These are phyloP conservation scores for Nephrotoma flavescens DNA, from an alignment of 2,888 invertebrate genomes.

Conservation along the genomic window DNA sequence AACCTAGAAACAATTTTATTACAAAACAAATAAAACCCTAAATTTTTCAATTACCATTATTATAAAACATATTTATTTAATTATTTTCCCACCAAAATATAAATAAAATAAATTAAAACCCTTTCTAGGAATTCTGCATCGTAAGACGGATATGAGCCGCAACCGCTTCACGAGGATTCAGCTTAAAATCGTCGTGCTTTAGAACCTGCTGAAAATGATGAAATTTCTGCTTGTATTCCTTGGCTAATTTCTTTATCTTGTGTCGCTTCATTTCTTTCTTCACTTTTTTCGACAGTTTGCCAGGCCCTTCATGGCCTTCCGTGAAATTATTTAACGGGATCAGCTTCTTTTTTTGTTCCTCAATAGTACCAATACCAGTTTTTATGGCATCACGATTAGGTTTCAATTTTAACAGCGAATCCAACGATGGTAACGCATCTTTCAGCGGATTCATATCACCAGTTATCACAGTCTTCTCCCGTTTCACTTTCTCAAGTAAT, in stretches of 20 bases:
- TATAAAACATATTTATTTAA: not conserved
- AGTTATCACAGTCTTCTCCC: slow-evolving; percentile 21
- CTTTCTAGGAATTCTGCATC: slow-evolving; percentile 5
- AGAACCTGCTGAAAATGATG: slow-evolving; percentile 21
- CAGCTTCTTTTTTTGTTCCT: not conserved
- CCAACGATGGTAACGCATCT: slow-evolving; percentile 28
- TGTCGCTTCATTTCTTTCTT: slow-evolving; percentile 17
- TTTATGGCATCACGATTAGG: slow-evolving; percentile 15
- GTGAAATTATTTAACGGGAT: not conserved
- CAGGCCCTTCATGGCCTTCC: slow-evolving; percentile 9
- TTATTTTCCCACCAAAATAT: not conserved
- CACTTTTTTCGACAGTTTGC: not conserved
- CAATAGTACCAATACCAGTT: slow-evolving; percentile 13
- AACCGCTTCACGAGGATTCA: slow-evolving; percentile 24
- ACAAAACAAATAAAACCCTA: not conserved
- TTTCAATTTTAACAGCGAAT: slow-evolving; percentile 22
- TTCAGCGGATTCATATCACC: slow-evolving; percentile 24
- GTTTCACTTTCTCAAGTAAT: slow-evolving; percentile 20
- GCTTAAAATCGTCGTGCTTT: slow-evolving; percentile 23
- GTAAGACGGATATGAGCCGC: slow-evolving; percentile 25
- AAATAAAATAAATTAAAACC: not conserved
- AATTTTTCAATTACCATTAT: not conserved
- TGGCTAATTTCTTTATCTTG: slow-evolving; percentile 22
- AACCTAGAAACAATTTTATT: not conserved
- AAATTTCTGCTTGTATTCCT: slow-evolving; percentile 19